Conservation (phyloP, 1,140 invertebrate genomes). For the Limonius californicus region DNA sequence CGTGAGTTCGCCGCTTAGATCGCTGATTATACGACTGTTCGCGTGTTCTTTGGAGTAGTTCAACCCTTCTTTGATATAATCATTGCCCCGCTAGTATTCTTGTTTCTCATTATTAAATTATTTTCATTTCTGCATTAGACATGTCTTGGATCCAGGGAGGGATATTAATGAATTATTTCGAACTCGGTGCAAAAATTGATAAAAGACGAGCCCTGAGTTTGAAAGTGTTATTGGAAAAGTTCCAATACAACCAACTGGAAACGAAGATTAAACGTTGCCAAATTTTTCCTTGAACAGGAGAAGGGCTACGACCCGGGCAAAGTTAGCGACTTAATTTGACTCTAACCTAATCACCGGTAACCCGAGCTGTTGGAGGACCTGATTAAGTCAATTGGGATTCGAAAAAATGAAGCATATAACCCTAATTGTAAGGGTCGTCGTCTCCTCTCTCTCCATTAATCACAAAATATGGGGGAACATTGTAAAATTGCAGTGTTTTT, state of each 20-base stretch:
- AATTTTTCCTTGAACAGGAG: too few relatives aligned
- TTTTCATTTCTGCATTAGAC: conserved; percentile 49
- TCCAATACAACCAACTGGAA: too few relatives aligned
- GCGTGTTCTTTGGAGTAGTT: conserved; percentile 37
- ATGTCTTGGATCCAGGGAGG: conserved; percentile 25
- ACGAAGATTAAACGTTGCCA: too few relatives aligned
- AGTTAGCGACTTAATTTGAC: background rate
- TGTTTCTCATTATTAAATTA: conserved; percentile 50
- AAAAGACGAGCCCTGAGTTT: too few relatives aligned
- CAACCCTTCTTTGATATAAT: conserved; percentile 48
- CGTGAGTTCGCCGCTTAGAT: background rate
- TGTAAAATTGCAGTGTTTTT: too few relatives aligned
- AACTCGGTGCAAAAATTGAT: too few relatives aligned
- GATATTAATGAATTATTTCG: conserved; percentile 3
- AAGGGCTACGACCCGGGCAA: background rate
- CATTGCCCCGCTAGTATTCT: conserved; percentile 44
- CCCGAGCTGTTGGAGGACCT: background rate
- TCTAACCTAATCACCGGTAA: background rate
- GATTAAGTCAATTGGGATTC: conserved; percentile 1
- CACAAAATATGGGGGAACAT: background rate
- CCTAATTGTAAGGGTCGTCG: background rate
- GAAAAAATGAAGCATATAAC: conserved; percentile 1
- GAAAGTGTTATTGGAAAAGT: too few relatives aligned
- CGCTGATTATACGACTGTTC: conserved; percentile 8
- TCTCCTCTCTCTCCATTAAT: background rate